These are phyloP conservation scores for Pelochelys cantorii DNA, from an alignment of 2,797 vertebrate species.

Conservation along the genomic window DNA sequence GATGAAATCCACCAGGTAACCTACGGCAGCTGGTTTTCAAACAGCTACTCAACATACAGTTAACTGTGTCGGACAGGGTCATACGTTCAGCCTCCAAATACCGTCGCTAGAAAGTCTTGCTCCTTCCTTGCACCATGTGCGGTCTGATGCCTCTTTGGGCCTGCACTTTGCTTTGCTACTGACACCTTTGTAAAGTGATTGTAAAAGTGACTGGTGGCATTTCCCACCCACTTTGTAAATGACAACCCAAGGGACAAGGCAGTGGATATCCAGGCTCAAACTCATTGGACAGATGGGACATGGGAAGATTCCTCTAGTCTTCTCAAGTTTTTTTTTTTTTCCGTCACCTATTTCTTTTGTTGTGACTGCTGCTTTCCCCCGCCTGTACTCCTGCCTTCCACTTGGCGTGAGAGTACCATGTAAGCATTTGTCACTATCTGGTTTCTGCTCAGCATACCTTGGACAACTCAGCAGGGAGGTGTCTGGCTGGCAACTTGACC, in stretches of 20 bases:
- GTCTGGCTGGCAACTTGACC: background rate
- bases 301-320: background rate
- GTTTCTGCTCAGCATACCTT: slow-evolving; percentile 21
- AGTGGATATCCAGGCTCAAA: background rate
- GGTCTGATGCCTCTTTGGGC: background rate
- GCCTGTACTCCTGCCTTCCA: background rate
- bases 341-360: background rate
- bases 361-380: background rate
- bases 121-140: background rate
- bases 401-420: background rate
- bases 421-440: background rate
- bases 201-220: background rate
- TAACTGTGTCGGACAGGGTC: background rate
- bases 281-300: background rate
- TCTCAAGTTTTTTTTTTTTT: background rate
- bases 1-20: background rate
- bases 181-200: background rate
- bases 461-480: background rate
- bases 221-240: background rate
- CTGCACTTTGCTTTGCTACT: background rate
- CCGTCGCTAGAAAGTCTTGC: background rate
- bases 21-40: background rate
- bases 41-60: background rate
- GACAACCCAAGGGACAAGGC: background rate
- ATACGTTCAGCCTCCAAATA: background rate